phyloP scores from a whole-genome alignment of 1,140 invertebrate species.

The Delia radicum region DNA sequence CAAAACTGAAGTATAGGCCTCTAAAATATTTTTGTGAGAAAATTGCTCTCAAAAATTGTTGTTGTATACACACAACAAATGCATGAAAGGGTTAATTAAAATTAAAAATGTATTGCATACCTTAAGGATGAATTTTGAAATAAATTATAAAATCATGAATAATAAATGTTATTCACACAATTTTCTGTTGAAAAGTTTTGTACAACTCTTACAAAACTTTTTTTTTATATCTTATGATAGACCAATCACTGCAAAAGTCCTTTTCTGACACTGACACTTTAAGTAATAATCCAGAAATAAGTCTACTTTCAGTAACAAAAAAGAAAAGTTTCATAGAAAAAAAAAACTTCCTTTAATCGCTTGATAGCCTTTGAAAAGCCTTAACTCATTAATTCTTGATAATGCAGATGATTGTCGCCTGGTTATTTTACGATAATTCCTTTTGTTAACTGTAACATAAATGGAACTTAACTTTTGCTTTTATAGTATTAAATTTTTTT shows the following conservation, averaged over 20 bases:
- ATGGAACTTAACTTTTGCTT: neutral
- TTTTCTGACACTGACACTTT: conserved; percentile 11
- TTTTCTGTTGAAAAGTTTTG: too few species aligned
- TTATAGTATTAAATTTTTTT: neutral
- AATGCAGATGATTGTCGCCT: conserved; percentile 18
- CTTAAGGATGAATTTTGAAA: neutral
- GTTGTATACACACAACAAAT: too few species aligned
- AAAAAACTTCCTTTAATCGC: neutral
- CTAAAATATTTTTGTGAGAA: too few species aligned
- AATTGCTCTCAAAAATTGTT: too few species aligned
- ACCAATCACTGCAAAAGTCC: neutral
- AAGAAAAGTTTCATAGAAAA: neutral
- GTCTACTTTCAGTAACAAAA: neutral
- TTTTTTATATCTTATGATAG: neutral
- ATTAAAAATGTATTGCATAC: neutral
- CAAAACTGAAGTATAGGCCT: too few species aligned
- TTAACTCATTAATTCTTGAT: conserved; percentile 22
- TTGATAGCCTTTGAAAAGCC: neutral
- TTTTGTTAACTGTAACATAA: neutral
- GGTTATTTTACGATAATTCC: neutral
- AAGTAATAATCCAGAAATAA: conserved; percentile 15
- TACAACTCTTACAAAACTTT: neutral
- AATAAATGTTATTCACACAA: too few species aligned
- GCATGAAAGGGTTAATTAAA: too few species aligned
- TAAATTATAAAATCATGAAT: neutral